Conservation (phyloP, 2,113 vertebrate species). For the Seriola quinqueradiata region DNA sequence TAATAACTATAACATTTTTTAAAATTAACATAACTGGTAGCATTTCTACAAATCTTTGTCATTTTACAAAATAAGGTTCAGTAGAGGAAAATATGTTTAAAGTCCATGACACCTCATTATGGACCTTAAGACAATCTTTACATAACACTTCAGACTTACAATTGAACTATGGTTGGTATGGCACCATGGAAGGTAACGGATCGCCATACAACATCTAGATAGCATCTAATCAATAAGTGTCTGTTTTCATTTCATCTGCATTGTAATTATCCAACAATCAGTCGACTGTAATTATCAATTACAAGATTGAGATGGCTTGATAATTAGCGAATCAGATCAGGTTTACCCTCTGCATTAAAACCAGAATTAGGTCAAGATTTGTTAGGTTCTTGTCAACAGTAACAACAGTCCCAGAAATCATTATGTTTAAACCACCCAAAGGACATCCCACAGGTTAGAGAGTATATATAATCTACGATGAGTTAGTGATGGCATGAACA, state of each 20-base stretch:
- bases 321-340: conserved; percentile 66
- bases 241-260: conserved; percentile 67
- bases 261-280: conserved; percentile 72
- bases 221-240: conserved; percentile 67
- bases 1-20: too few relatives aligned
- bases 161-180: neutral
- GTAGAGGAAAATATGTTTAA: neutral
- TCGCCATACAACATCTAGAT: conserved; percentile 23
- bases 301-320: conserved; percentile 63
- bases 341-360: conserved; percentile 53
- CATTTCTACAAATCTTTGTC: too few relatives aligned
- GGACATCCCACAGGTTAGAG: conserved; percentile 6
- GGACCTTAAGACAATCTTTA: neutral
- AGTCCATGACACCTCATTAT: neutral
- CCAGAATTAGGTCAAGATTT: conserved; percentile 54
- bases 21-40: too few relatives aligned
- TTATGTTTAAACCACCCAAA: conserved; percentile 8
- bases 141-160: neutral
- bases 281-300: conserved; percentile 73
- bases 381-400: conserved; percentile 21
- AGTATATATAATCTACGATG: neutral
- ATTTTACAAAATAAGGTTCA: neutral
- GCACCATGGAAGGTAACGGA: conserved; percentile 2
- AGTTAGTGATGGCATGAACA: conserved; percentile 20
- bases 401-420: conserved; percentile 7